Base-by-base conservation (phyloP, 2,797 vertebrate genomes). In the Tokudaia muenninki region DNA sequence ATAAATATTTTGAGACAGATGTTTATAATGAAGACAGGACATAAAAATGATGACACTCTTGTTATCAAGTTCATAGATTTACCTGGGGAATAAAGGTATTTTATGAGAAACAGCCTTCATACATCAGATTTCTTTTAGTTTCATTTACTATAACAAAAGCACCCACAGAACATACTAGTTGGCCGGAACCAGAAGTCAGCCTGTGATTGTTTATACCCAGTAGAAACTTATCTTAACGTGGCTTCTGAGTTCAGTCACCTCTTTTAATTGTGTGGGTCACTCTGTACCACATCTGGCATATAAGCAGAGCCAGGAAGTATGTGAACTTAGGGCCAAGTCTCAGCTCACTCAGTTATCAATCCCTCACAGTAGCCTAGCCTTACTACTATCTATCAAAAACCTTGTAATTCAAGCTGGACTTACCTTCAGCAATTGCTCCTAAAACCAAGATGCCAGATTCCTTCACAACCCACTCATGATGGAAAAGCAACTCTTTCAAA, bases 361-460 rank as follows among this genome's bases (percentile, higher is more conserved):
- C 88, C 14, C 37, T 96, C 81, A 59, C 67, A 83, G 74, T 0
- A 90, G 57, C 13, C 41, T 44, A 91, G 21, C 22, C 19, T 47
- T 29, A 92, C 41, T 9, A 91, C 4, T 1, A 21, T 14, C 65
- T 84, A n/a, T 31, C 44, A 44, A 94, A 8, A 26, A 55, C 44
- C 91, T 72, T 1, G 78, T 0, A 94, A 77, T 94, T 95, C 61
- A 92, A 91, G 47, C 34, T 6, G 77, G 72, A 96, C 98, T 98
- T 97, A 98, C 99, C 99, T 99, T 99, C 99, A 97, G 99, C 99
- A 97, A 99, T 99, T 96, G 99, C 99, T 61, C 99, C 99, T 98
- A 99, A 99, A 97, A 99, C 99, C 74, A 99, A 98, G 97, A 99
- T 99, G 97, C 99, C 99, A 0, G 99, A 99, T 98, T 99, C 99